Evolutionary conservation across 2,888 invertebrate species (phyloP), one percentile per base, ranked within the genome.

Genomic region (Nineta flava): DNA sequence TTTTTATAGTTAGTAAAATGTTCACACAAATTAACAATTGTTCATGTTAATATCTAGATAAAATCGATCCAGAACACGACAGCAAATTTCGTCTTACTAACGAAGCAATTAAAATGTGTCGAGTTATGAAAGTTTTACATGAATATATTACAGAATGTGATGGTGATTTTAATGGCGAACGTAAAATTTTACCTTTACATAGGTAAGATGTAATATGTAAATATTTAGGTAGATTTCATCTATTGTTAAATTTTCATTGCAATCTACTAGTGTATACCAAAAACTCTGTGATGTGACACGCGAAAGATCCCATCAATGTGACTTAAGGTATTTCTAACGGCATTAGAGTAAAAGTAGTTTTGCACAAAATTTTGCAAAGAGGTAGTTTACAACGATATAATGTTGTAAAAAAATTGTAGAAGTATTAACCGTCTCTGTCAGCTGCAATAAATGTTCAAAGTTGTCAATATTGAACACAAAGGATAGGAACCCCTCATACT

Each of bases 111-210:
- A 81, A 87, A 67, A 91, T 95, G 84, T 90, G 90, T 66, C 80
- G 95, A 57, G 87, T 96, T 50, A 79, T 96, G 67, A 87, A 90
- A 69, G 93, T 95, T 61, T 75, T 96, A 61, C 87, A 90, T 65
- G 95, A 95, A 70, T 96, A 96, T 65, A 81, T 96, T 54, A 86
- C 85, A 59, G 94, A 95, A 70, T 95, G 94, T 72, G 95, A 95
- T 74, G 81, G 81, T 58, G 81, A 82, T 55, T 91, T 84, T 68
- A 77, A 83, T 46, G 87, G 87, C 38, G 95, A 96, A 65, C 74
- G 96, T 55, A 83, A 85, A 62, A 83, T 90, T 60, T 71, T 95
- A 59, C 94, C 95, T 19, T 77, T 95, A 52, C 85, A 86, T 61
- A 75, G 79, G 79, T 79, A 56, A 53, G 60, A 52, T 17, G 9